Evolutionary conservation across 1,140 invertebrate genomes (phyloP).

Genomic region (Latrodectus geometricus): DNA sequence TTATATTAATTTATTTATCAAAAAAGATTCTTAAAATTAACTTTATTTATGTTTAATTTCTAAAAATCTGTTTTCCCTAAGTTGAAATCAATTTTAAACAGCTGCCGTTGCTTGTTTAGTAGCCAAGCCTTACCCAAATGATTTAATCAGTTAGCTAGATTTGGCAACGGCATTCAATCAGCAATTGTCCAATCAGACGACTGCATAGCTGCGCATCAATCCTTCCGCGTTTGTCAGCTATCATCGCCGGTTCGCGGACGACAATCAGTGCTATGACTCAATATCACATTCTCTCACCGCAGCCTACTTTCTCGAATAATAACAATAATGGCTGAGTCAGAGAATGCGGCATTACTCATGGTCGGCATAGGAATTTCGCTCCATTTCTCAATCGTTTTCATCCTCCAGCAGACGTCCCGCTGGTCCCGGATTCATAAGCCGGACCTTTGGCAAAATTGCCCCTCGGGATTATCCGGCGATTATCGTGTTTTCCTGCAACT

Average conservation of each 20-base stretch:
- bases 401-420: not conserved
- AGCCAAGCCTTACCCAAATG: too few relatives aligned
- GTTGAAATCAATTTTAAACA: too few relatives aligned
- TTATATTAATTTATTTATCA: too few relatives aligned
- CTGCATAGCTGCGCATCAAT: not conserved
- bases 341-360: conserved; percentile 20
- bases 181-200: not conserved
- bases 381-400: not conserved
- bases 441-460: conserved; percentile 16
- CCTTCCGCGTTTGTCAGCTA: not conserved
- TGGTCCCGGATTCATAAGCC: conserved; percentile 13
- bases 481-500: conserved; percentile 1
- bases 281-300: not conserved
- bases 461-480: conserved; percentile 12
- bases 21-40: too few relatives aligned
- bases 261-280: conserved; percentile 6
- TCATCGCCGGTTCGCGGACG: not conserved
- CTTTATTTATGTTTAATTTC: too few relatives aligned
- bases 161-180: not conserved
- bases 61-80: too few relatives aligned
- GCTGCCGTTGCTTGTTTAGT: too few relatives aligned
- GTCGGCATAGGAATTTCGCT: conserved; percentile 23
- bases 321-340: conserved; percentile 19
- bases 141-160: not conserved
- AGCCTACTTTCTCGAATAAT: not conserved